phyloP scores from a whole-genome alignment of 2,113 vertebrate genomes.

The Gobiocypris rarus region DNA sequence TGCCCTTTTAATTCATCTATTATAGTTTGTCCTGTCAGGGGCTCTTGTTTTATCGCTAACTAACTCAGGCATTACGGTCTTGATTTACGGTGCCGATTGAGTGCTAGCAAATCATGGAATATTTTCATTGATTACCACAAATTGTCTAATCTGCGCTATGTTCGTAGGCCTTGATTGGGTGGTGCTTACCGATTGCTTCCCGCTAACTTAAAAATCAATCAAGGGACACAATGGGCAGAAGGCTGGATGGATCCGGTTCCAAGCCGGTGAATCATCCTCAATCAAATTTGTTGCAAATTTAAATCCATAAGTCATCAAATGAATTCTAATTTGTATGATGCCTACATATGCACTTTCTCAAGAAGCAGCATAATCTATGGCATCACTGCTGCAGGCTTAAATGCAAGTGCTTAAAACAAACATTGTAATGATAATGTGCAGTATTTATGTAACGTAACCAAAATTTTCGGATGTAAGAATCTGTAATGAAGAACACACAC shows the following conservation, averaged over 20 bases:
- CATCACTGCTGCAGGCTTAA: conserved; percentile 51
- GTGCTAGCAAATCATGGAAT: conserved; percentile 96
- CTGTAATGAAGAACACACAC: neutral
- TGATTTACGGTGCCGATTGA: conserved; percentile 94
- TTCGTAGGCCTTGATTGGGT: conserved; percentile 96
- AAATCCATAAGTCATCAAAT: conserved; percentile 81
- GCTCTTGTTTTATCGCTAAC: conserved; percentile 94
- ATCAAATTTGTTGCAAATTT: conserved; percentile 83
- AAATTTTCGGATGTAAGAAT: neutral
- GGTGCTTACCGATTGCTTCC: conserved; percentile 98
- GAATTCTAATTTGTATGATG: conserved; percentile 70
- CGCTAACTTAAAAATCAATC: conserved; percentile 99
- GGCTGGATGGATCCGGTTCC: conserved; percentile 87
- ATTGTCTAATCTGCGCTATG: conserved; percentile 98
- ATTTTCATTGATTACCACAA: conserved; percentile 99
- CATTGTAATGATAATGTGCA: no score
- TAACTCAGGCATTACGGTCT: conserved; percentile 88
- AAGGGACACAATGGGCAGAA: conserved; percentile 89
- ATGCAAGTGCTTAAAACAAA: conserved; percentile 48
- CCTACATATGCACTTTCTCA: conserved; percentile 65
- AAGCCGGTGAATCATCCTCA: conserved; percentile 81
- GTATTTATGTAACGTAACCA: neutral
- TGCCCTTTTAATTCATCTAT: conserved; percentile 93
- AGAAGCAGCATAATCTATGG: conserved; percentile 53
- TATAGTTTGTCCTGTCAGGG: conserved; percentile 89